Percentiles rank a stretch among this genome's conserved stretches.
phyloP scores from a whole-genome alignment of 1,140 invertebrate species.

The Zophobas morio region DNA sequence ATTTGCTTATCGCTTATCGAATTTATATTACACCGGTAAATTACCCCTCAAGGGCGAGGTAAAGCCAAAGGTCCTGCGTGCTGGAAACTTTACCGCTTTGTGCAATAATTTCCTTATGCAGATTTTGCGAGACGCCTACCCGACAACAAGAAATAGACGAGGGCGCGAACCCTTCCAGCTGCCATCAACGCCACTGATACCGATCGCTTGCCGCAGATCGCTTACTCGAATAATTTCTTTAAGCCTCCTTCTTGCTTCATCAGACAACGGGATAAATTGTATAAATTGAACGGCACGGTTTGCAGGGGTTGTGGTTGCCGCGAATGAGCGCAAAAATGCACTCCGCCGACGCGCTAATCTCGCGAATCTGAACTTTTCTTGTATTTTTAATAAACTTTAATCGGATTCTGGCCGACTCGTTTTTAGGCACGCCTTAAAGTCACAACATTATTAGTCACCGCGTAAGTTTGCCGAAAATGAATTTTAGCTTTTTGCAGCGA shows the following conservation, averaged over 20 bases:
- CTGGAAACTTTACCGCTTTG: slow-evolving; percentile 68
- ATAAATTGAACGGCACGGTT: background rate
- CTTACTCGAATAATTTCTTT: slow-evolving; percentile 35
- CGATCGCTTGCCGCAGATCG: slow-evolving; percentile 35
- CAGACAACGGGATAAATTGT: slow-evolving; percentile 27
- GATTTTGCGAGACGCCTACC: slow-evolving; percentile 57
- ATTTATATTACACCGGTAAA: slow-evolving; percentile 45
- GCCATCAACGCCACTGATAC: slow-evolving; percentile 4
- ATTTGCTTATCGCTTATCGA: too few relatives aligned
- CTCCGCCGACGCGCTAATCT: too few relatives aligned
- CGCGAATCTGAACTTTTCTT: too few relatives aligned
- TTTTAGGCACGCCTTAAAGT: too few relatives aligned
- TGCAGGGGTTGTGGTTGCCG: too few relatives aligned
- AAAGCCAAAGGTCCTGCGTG: slow-evolving; percentile 67
- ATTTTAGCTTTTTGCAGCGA: too few relatives aligned
- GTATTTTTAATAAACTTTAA: too few relatives aligned
- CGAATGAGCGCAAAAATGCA: too few relatives aligned
- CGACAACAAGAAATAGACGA: slow-evolving; percentile 10
- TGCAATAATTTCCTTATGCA: slow-evolving; percentile 67
- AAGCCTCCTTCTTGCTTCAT: slow-evolving; percentile 15
- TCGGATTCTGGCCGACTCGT: too few relatives aligned
- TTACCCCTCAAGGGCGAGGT: slow-evolving; percentile 68
- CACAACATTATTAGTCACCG: too few relatives aligned
- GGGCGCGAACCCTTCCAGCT: background rate
- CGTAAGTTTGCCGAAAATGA: too few relatives aligned